Evolutionary conservation across 2,797 vertebrate species (phyloP), one percentile per base, ranked within the genome.

Genomic region (Sciurus carolinensis): DNA sequence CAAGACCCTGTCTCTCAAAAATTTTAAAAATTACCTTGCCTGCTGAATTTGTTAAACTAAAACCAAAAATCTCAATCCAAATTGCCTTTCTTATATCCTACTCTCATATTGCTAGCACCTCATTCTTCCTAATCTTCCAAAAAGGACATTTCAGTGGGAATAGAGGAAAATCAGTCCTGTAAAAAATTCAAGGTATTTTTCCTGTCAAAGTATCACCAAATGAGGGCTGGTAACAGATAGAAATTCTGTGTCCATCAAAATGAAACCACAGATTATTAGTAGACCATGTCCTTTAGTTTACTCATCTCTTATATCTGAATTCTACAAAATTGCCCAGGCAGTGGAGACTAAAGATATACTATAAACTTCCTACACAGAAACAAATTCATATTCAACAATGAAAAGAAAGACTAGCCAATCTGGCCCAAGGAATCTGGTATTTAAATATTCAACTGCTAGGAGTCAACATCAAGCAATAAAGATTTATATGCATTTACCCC

Each of bases 21-120:
- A 39, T 39, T 71, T 26, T 62, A 10, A 42, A 80, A 80, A 36
- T 39, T 71, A 88, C 18, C 64, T 93, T 75, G 30, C 57, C 50
- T 80, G 28, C 36, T 91, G 18, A 13, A 85, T 91, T 83, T 87
- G 26, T 77, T 42, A 77, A 57, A 26, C 24, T 94, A 94, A 82
- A 89, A 82, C 91, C 71, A 79, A 94, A 95, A 47, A 28, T 92
- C 81, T 91, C 50, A n/a, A 89, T 79, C 87, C 52, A 85, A 93
- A 94, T 15, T 81, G 57, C 24, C 50, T 91, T 84, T 83, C 24
- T 67, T 76, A 69, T 79, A 62, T 5, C 57, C 64, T 86, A 39
- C 62, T 86, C 81, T 94, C 71, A 92, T 24, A 87, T 64, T 52
- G 52, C 7, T 66, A 92, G 77, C 36, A 88, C 7, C 39, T 66